These are phyloP conservation scores for Drosophila austrosaltans DNA, from an alignment of 2,888 invertebrate species.

Conservation along the genomic window DNA sequence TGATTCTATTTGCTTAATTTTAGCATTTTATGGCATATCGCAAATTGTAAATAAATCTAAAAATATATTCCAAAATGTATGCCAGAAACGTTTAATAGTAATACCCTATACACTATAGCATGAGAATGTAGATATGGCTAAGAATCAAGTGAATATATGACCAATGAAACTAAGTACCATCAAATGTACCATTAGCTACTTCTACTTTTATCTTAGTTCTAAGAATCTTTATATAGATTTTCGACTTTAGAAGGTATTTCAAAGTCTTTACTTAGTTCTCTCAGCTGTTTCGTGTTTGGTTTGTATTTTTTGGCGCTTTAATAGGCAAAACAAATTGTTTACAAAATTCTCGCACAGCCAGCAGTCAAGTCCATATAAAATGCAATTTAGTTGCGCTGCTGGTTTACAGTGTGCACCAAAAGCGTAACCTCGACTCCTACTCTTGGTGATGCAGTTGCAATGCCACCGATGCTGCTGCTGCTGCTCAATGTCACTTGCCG, in stretches of 20 bases:
- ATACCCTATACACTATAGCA: background rate
- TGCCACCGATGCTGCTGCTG: background rate
- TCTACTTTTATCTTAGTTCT: no score
- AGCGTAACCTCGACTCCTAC: slow-evolving; percentile 24
- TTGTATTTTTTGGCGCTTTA: slow-evolving; percentile 56
- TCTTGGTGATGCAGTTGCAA: slow-evolving; percentile 11
- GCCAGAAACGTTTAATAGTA: background rate
- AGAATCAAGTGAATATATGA: no score
- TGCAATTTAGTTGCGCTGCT: slow-evolving; percentile 70
- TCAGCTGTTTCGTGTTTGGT: slow-evolving; percentile 45
- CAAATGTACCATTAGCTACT: no score
- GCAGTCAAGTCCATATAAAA: slow-evolving; percentile 66
- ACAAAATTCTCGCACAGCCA: slow-evolving; percentile 70
- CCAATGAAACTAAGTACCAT: no score
- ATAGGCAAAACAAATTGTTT: slow-evolving; percentile 72
- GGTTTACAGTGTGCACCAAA: slow-evolving; percentile 23
- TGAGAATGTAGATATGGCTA: background rate
- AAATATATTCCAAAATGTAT: slow-evolving; percentile 3
- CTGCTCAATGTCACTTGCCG: slow-evolving; percentile 50
- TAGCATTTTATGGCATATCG: slow-evolving; percentile 44
- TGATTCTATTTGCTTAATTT: slow-evolving; percentile 41
- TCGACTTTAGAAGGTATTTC: background rate
- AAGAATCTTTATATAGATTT: background rate
- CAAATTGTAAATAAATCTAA: slow-evolving; percentile 5
- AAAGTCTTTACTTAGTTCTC: background rate